Percentiles rank a stretch among this genome's conserved stretches.
phyloP scores from a whole-genome alignment of 2,888 invertebrate genomes.

The Onchidella celtica region DNA sequence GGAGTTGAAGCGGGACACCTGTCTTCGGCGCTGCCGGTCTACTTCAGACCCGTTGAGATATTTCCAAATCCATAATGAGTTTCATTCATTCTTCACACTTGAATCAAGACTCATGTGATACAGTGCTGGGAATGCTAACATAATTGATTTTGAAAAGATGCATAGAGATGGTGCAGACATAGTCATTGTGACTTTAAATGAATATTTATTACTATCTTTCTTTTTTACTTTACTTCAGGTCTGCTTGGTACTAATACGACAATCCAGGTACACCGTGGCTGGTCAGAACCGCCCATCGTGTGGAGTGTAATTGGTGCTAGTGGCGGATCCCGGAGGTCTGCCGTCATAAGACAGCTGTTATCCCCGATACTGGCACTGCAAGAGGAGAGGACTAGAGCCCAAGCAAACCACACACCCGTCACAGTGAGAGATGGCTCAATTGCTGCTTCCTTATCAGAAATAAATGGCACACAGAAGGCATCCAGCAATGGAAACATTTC shows the following conservation, averaged over 20 bases:
- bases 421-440: neutral
- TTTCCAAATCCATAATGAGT: too few species aligned
- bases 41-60: too few species aligned
- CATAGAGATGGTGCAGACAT: too few species aligned
- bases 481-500: neutral
- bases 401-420: neutral
- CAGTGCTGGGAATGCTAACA: too few species aligned
- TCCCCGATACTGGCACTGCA: slow-evolving; percentile 54
- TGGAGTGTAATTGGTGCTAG: slow-evolving; percentile 58
- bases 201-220: too few species aligned
- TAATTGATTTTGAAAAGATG: too few species aligned
- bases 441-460: neutral
- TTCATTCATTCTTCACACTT: too few species aligned
- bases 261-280: slow-evolving; percentile 56
- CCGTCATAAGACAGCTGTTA: slow-evolving; percentile 58
- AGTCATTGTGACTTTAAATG: too few species aligned
- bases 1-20: too few species aligned
- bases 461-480: slow-evolving; percentile 1
- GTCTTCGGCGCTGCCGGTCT: too few species aligned
- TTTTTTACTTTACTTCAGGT: too few species aligned
- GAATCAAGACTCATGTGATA: too few species aligned
- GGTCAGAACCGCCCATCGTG: slow-evolving; percentile 59
- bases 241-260: slow-evolving; percentile 57
- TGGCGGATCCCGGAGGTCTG: slow-evolving; percentile 55
- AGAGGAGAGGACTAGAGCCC: slow-evolving; percentile 35